Evolutionary conservation across 1,140 invertebrate species (phyloP), one percentile per base, ranked within the genome.

Genomic region (Drosophila simulans): DNA sequence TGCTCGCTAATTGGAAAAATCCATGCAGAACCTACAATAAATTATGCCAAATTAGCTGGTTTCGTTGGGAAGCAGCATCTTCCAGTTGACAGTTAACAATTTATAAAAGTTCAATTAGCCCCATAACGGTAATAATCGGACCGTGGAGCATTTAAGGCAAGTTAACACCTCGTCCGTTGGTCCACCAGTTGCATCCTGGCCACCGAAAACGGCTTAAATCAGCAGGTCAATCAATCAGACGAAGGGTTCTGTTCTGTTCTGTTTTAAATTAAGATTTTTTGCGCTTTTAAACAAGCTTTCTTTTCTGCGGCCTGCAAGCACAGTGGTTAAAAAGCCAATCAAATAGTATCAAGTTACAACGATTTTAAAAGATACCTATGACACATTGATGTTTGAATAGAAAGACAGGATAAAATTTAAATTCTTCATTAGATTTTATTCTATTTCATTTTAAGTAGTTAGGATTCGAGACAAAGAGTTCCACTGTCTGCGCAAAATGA

Each of bases 171-270:
- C 64, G 59, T 66, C 52, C 58, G 17, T 55, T 27, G 65, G 27
- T 42, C 15, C 63, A 66, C 39, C 39, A 80, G 27, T 35, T 42
- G 42, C 27, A 25, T 49, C 34, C 51, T 55, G 49, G 22, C 45
- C 35, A 39, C 22, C 60, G 22, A 79, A 79, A 88, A 82, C 83
- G 54, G 78, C 83, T 86, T 86, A 86, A 86, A 88, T 88, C 82
- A 88, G 79, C 82, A 60, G 82, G 79, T 86, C 82, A 86, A 86
- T 86, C 82, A 86, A 86, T 86, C 82, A 86, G 83, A 71, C 58
- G 40, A 42, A 79, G 65, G 62, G 62, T 88, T 63, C 59, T 52
- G 48, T 34, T 62, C 58, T 51, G 49, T 35, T 88, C 75, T 62
- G 53, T 49, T 52, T 88, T 76, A 88, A 86, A 86, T 86, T 86